Evolutionary conservation across 2,113 vertebrate genomes (phyloP).

Genomic region (Centropristis striata): DNA sequence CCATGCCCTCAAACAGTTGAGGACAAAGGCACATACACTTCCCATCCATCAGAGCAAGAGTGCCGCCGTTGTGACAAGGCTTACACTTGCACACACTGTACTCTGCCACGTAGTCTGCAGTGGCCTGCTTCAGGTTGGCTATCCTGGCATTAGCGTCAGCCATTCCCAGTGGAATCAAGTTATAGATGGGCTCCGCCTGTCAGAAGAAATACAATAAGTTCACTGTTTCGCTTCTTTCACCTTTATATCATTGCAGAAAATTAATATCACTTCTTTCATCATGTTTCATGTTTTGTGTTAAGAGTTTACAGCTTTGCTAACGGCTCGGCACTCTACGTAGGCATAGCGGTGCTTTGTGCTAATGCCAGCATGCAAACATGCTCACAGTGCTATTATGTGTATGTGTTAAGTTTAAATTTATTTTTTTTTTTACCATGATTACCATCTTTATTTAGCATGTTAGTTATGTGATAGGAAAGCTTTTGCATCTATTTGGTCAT

Average conservation of each 20-base stretch:
- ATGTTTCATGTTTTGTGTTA: neutral
- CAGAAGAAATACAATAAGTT: constrained; percentile 49
- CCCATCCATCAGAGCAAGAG: constrained; percentile 86
- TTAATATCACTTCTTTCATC: neutral
- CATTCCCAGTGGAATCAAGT: constrained; percentile 86
- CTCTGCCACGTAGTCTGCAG: constrained; percentile 88
- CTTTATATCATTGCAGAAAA: neutral
- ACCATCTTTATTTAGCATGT: neutral
- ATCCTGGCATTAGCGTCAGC: constrained; percentile 82
- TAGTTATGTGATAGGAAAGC: too few relatives aligned
- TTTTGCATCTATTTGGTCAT: neutral
- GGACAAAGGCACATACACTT: constrained; percentile 88
- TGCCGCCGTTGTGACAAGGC: constrained; percentile 91
- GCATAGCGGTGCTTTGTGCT: neutral
- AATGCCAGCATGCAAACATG: neutral
- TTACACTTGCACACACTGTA: constrained; percentile 89
- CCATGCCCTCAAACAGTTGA: constrained; percentile 81
- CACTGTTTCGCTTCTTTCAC: neutral
- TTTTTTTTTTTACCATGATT: neutral
- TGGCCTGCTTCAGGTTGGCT: constrained; percentile 87
- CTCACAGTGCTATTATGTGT: neutral
- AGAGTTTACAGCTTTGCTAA: neutral
- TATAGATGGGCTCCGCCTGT: constrained; percentile 87
- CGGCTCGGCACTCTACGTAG: too few relatives aligned
- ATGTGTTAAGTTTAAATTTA: neutral